phyloP scores from a whole-genome alignment of 2,113 vertebrate species.

The Arizona elegans region DNA sequence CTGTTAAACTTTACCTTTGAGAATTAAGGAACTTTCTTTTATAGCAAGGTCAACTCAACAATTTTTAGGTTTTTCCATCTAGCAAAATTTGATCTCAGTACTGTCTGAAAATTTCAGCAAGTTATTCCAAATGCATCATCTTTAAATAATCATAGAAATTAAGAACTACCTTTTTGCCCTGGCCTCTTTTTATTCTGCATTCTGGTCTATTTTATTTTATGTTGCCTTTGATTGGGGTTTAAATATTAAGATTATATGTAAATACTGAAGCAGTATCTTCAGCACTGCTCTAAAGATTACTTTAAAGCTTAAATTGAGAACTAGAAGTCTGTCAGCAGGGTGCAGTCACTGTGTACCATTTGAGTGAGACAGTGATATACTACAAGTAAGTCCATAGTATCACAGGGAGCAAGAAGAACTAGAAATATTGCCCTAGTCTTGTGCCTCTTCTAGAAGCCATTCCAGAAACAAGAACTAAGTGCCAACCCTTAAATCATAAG shows the following conservation, averaged over 20 bases:
- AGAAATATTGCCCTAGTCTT: background rate
- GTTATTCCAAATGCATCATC: background rate
- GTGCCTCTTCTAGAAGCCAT: background rate
- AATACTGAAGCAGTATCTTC: background rate
- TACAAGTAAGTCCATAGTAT: background rate
- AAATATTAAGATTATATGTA: background rate
- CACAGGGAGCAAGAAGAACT: background rate
- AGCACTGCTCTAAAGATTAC: background rate
- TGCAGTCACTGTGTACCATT: background rate
- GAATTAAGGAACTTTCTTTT: background rate
- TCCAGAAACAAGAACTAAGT: background rate
- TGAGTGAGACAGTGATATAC: background rate
- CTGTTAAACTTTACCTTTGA: background rate
- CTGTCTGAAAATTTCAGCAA: background rate
- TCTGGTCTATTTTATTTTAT: background rate
- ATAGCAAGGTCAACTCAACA: background rate
- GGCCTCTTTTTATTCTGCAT: background rate
- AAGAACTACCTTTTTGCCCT: background rate
- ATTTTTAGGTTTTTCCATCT: background rate
- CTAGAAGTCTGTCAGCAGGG: background rate
- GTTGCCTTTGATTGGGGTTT: background rate
- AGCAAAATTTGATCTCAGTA: background rate
- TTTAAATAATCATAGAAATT: background rate
- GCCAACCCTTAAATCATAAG: constrained; percentile 3
- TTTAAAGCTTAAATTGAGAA: background rate